Conservation (phyloP, 1,140 invertebrate genomes). For the Dufourea novaeangliae region DNA sequence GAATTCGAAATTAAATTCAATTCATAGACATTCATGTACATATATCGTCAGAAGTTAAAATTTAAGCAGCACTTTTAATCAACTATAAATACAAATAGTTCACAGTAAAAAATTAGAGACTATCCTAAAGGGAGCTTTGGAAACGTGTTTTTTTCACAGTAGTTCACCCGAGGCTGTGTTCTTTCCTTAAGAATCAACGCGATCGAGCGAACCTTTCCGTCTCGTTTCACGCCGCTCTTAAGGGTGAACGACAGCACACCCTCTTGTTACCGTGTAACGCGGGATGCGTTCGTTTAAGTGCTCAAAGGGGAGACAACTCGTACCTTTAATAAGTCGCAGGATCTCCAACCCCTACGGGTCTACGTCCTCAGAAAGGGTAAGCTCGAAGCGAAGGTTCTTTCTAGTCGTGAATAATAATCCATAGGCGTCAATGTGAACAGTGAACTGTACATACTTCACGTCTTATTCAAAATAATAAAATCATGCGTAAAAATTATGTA, state of each 20-base stretch:
- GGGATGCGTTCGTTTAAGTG: conserved; percentile 52
- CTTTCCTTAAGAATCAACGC: conserved; percentile 43
- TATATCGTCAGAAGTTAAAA: too few relatives aligned
- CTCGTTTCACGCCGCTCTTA: conserved; percentile 51
- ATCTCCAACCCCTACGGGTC: conserved; percentile 34
- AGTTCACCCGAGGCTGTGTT: conserved; percentile 14
- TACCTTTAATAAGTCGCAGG: conserved; percentile 56
- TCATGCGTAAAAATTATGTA: background rate
- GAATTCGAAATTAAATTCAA: too few relatives aligned
- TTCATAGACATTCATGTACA: too few relatives aligned
- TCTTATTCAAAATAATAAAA: background rate
- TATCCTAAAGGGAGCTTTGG: background rate
- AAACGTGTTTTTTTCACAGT: conserved; percentile 4
- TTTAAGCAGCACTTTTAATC: too few relatives aligned
- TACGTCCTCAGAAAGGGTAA: conserved; percentile 45
- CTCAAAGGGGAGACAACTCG: conserved; percentile 56
- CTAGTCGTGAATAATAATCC: conserved; percentile 17
- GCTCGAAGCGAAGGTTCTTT: background rate
- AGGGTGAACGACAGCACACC: conserved; percentile 53
- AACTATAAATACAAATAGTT: background rate
- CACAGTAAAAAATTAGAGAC: background rate
- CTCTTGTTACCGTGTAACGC: conserved; percentile 49
- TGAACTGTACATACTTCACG: too few relatives aligned
- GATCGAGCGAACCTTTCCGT: conserved; percentile 47
- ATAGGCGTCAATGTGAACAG: background rate